phyloP scores from a whole-genome alignment of 2,113 vertebrate species.

The Zosterops pallidus region DNA sequence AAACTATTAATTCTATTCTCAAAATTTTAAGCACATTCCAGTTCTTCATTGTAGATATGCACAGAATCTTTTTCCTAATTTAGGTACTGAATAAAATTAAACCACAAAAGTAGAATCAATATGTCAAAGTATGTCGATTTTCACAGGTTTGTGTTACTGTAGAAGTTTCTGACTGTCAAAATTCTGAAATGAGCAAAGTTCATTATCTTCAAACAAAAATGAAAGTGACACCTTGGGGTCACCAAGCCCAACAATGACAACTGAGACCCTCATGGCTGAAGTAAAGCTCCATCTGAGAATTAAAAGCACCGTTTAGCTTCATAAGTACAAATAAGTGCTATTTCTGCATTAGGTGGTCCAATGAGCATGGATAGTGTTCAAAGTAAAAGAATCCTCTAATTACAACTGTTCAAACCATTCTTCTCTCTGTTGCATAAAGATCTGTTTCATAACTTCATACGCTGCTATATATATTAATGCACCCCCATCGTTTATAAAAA shows the following conservation, averaged over 20 bases:
- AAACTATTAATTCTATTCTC: not conserved
- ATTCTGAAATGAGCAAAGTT: not conserved
- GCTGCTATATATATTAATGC: not conserved
- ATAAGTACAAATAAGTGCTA: not conserved
- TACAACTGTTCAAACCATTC: not conserved
- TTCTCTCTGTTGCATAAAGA: not conserved
- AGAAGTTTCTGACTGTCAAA: not conserved
- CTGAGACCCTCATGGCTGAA: not conserved
- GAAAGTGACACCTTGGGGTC: not conserved
- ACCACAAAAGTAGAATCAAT: not conserved
- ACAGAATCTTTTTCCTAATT: not conserved
- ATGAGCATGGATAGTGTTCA: not conserved
- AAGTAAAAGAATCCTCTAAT: not conserved
- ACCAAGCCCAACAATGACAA: not conserved
- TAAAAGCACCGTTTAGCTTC: not conserved
- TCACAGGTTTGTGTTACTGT: not conserved
- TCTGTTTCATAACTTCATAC: not conserved
- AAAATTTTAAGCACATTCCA: not conserved
- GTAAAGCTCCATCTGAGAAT: not conserved
- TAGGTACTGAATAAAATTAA: not conserved
- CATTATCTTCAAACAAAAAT: not conserved
- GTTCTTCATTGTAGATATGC: not conserved
- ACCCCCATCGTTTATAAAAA: not conserved
- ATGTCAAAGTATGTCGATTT: not conserved
- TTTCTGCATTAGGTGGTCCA: not conserved